Percentiles rank a stretch among this genome's conserved stretches.
phyloP scores from a whole-genome alignment of 2,797 vertebrate species.

The Rhinophrynus dorsalis region DNA sequence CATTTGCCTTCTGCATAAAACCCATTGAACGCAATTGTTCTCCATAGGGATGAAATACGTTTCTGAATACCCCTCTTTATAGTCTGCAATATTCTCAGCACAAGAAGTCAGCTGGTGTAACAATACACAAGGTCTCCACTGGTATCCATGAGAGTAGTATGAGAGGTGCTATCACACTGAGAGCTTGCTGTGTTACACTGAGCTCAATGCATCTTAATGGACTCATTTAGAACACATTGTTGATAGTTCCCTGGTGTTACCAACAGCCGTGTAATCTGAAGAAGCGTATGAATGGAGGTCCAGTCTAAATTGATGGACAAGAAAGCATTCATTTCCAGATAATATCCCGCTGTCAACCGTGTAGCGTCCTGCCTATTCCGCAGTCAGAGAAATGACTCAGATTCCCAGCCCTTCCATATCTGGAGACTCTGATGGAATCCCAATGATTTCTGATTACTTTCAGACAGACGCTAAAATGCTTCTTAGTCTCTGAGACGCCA shows the following conservation, averaged over 20 bases:
- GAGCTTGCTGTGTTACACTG: constrained; percentile 1
- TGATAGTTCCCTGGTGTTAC: constrained; percentile 36
- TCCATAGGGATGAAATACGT: too few relatives aligned
- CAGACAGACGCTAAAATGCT: neutral
- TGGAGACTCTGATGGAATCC: neutral
- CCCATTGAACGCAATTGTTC: too few relatives aligned
- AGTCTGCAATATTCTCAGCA: neutral
- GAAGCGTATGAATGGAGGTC: constrained; percentile 22
- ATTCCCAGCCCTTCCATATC: constrained; percentile 10
- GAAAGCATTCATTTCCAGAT: constrained; percentile 42
- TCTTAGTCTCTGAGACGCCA: neutral
- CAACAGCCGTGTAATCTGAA: constrained; percentile 33
- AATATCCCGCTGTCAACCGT: constrained; percentile 37
- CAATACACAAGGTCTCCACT: neutral
- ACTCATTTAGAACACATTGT: constrained; percentile 36
- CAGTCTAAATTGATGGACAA: constrained; percentile 34
- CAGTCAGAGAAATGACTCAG: constrained; percentile 3
- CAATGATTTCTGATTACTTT: constrained; percentile 4
- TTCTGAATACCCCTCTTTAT: too few relatives aligned
- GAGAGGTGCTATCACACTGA: constrained; percentile 18
- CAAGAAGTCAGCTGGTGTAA: neutral
- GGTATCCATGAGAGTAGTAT: neutral
- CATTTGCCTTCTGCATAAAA: too few relatives aligned
- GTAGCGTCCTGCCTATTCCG: neutral
- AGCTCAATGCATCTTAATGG: constrained; percentile 42